Evolutionary conservation across 2,797 vertebrate genomes (phyloP), one percentile per base, ranked within the genome.

Genomic region (Sebastes variabilis): DNA sequence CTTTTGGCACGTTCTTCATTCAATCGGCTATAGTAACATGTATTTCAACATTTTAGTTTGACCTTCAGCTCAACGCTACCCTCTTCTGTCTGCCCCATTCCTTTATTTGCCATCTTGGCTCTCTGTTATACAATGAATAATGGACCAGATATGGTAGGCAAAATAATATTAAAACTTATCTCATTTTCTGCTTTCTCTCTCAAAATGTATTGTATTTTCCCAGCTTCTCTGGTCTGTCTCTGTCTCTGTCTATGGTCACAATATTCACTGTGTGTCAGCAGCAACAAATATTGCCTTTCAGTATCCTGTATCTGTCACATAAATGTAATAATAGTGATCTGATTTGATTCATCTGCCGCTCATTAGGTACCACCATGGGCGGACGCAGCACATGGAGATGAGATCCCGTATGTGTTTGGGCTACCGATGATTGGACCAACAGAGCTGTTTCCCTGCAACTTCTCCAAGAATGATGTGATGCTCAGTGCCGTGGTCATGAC

Each of bases 381-480:
- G 67, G 99, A 99, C 36, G 98, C 99, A 58, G 96, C 99, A 29
- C 99, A 99, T 38, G 99, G 99, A 81, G 99, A 99, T 76, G 99
- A 99, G 93, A 98, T 99, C 90, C 99, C 99, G 0, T 99, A 99
- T 1, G 99, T 99, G 22, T 96, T 99, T 60, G 99, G 99, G 81
- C 96, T 99, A 56, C 99, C 99, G 8, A 99, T 99, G 99, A 99
- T 99, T 87, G 99, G 99, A 81, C 97, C 99, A 22, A 99, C 99
- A 5, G 99, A 99, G 91, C 95, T 99, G 76, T 99, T 99, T 94
- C 99, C 99, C 81, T 99, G 99, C 86, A 99, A 99, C 96, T 99
- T 99, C 94, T 99, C 99, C 58, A 99, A 99, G 96, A 99, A 99
- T 56, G 98, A 99, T 24, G 97, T 99, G 91, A 99, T 99, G 98